These are phyloP conservation scores for Metopia argyrocephala DNA, from an alignment of 2,888 invertebrate genomes.

Conservation along the genomic window DNA sequence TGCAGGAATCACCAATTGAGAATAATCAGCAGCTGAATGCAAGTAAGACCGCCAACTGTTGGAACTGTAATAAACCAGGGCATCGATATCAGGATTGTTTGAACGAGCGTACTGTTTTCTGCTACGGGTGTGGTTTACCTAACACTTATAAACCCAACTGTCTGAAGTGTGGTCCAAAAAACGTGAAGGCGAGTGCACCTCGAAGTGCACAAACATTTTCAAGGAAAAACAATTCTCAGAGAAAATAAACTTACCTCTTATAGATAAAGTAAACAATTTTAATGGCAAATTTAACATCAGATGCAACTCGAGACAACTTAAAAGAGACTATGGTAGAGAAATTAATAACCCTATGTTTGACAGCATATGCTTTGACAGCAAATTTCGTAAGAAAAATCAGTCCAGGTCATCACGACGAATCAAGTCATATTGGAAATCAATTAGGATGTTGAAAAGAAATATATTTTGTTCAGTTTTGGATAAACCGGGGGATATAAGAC, in stretches of 20 bases:
- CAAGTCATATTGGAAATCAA: conserved; percentile 22
- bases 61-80: conserved; percentile 24
- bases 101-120: too few relatives aligned
- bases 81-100: too few relatives aligned
- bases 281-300: too few relatives aligned
- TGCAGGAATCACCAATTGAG: not conserved
- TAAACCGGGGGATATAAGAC: conserved; percentile 42
- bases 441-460: conserved; percentile 15
- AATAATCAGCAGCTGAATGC: too few relatives aligned
- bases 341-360: not conserved
- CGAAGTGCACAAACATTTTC: too few relatives aligned
- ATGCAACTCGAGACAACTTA: too few relatives aligned
- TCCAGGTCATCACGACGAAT: conserved; percentile 4
- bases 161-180: too few relatives aligned
- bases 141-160: too few relatives aligned
- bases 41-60: too few relatives aligned
- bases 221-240: too few relatives aligned
- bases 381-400: not conserved
- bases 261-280: not conserved
- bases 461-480: conserved; percentile 5
- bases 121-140: too few relatives aligned
- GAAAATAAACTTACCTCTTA: not conserved
- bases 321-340: not conserved
- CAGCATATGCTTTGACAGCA: not conserved
- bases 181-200: too few relatives aligned